Base-by-base conservation (phyloP, 2,797 vertebrate genomes). In the Paedocypris micromegethes region DNA sequence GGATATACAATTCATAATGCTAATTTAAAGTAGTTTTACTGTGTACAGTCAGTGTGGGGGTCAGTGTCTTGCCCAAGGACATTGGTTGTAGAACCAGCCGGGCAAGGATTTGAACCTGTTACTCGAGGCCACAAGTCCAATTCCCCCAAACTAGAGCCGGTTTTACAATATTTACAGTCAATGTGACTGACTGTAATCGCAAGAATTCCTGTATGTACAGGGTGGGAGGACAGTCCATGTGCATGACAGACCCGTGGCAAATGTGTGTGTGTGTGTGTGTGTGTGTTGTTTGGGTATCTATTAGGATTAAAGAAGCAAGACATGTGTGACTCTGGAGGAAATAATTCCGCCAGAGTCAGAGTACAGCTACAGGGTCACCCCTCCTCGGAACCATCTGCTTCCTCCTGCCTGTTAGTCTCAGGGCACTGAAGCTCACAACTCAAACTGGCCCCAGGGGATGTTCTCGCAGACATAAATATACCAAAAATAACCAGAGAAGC, bases 341-440 rank as follows among this genome's bases (percentile, higher is more conserved):
- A 70, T 64, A 23, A 70, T 64, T 64, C 61, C 64, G 68, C 58
- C 60, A 64, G 68, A 70, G 68, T 70, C 67, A 49, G 52, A 69
- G 58, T 51, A 49, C 60, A 64, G 68, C 60, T 51, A 51, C 3
- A 43, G 60, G 68, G 68, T 70, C 60, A 70, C 67, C 56, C 57
- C 63, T 59, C 50, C 49, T 54, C 55, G 70, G 56, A 66, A 63
- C 68, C 73, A 70, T 75, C 73, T 75, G 72, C 72, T 65, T 66
- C 67, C 46, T 66, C 48, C 68, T 66, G 73, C 63, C 67, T 65
- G 72, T 64, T 61, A 61, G 55, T 66, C 73, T 65, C 72, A 51
- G 57, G 53, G 68, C 54, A 66, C 58, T 70, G 67, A 65, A 75
- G 51, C 68, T 63, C 68, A 70, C n/a, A 69, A 62, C 67, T 69